These are phyloP conservation scores for Cyphomyrus plagiostoma DNA, from an alignment of 2,113 vertebrate species.

Conservation along the genomic window DNA sequence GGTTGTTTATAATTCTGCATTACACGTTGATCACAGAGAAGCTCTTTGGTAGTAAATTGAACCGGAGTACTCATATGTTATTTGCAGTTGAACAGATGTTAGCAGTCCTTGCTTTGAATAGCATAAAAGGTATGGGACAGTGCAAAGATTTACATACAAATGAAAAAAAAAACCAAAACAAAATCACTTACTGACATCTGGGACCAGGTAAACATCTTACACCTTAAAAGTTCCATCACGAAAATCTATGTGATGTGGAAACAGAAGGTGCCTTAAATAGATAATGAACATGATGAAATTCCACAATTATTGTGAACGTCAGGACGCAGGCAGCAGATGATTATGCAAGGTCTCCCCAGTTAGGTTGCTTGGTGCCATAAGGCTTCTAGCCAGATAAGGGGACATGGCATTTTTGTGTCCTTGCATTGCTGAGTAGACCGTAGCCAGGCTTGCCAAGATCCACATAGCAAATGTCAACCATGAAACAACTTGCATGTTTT, in stretches of 20 bases:
- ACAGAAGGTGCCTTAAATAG: neutral
- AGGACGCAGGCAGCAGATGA: neutral
- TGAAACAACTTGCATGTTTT: neutral
- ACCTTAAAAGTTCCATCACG: neutral
- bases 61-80: neutral
- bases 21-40: neutral
- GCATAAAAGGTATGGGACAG: neutral
- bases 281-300: neutral
- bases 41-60: neutral
- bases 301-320: neutral
- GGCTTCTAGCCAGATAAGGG: neutral
- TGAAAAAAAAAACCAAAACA: neutral
- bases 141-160: neutral
- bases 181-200: neutral
- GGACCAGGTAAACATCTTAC: neutral
- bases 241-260: neutral
- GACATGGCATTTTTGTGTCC: neutral
- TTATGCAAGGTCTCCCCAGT: neutral
- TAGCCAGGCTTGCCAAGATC: neutral
- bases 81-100: neutral
- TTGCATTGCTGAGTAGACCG: neutral
- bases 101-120: neutral
- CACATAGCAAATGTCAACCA: neutral
- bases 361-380: neutral
- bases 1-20: neutral